A percentile compares a stretch with the other conserved stretches of the same genome.
Evolutionary conservation across 2,888 invertebrate species (phyloP).

Genomic region (Lutraria lutraria): DNA sequence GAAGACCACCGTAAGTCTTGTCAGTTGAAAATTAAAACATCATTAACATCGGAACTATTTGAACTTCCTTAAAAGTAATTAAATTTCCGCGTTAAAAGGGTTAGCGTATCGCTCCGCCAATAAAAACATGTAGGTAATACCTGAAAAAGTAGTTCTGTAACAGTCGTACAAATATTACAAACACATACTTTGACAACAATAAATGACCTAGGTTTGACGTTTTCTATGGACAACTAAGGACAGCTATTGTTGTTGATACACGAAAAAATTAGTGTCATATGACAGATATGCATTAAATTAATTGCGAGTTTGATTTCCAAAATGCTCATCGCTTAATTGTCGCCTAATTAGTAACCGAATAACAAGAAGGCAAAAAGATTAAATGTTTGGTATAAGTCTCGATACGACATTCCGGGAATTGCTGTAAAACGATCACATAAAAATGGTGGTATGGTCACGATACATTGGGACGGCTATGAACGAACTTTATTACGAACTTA

Average conservation of each 20-base stretch:
- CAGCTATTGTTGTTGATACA: not conserved
- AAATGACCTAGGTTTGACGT: not conserved
- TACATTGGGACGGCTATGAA: not conserved
- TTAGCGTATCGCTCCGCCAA: not conserved
- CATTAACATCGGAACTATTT: no score
- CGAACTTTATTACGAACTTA: not conserved
- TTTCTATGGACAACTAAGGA: not conserved
- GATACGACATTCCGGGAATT: not conserved
- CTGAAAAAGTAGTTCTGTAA: no score
- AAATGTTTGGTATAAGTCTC: not conserved
- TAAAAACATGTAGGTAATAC: not conserved
- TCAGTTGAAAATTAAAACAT: no score
- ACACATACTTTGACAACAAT: not conserved
- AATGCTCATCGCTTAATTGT: slow-evolving; percentile 3
- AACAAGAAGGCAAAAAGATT: not conserved
- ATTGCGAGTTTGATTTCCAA: not conserved
- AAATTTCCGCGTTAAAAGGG: not conserved
- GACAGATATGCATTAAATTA: not conserved
- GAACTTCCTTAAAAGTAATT: no score
- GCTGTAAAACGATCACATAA: not conserved
- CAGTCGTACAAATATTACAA: no score
- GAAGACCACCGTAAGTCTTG: no score
- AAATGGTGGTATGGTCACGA: no score
- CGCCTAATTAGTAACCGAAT: not conserved
- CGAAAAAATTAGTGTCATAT: not conserved